Percentiles rank a stretch among this genome's conserved stretches.
These are phyloP conservation scores for Hucho hucho DNA, from an alignment of 2,113 vertebrate genomes.

Conservation along the genomic window DNA sequence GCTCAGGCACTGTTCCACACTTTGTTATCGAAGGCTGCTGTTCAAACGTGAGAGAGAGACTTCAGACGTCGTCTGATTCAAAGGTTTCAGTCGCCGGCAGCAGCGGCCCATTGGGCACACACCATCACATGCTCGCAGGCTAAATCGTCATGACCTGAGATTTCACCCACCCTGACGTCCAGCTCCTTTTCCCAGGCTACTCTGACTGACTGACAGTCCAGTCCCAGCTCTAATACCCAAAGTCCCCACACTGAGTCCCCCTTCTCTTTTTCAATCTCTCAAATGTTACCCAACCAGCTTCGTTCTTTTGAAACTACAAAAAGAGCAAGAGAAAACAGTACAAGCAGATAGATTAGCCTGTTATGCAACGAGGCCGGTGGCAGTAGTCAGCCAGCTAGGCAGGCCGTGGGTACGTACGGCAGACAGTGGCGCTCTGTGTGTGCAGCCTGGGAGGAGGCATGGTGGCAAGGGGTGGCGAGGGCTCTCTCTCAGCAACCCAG, in stretches of 20 bases:
- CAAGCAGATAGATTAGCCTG: no score
- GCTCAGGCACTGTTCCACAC: conserved; percentile 19
- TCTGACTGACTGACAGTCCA: neutral
- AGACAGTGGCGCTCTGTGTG: conserved; percentile 2
- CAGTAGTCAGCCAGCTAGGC: no score
- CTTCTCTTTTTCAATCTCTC: no score
- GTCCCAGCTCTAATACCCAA: neutral
- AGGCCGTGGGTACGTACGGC: no score
- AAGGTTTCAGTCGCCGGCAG: conserved; percentile 7
- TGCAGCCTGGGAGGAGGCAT: conserved; percentile 5
- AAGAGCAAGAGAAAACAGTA: no score
- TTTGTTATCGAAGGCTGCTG: conserved; percentile 21
- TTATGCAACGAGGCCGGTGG: no score
- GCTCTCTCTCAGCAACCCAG: conserved; percentile 6
- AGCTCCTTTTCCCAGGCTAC: conserved; percentile 18
- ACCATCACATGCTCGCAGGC: conserved; percentile 32
- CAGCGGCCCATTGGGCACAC: neutral
- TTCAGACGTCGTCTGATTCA: conserved; percentile 6
- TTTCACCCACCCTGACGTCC: neutral
- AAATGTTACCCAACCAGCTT: no score
- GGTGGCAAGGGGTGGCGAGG: conserved; percentile 5
- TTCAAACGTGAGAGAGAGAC: conserved; percentile 23
- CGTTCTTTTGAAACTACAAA: no score
- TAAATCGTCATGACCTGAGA: conserved; percentile 24
- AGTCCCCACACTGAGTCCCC: neutral